A percentile compares a stretch with the other conserved stretches of the same genome.
Conservation (phyloP, 2,797 vertebrate genomes). For the Hyperoplus lanceolatus region DNA sequence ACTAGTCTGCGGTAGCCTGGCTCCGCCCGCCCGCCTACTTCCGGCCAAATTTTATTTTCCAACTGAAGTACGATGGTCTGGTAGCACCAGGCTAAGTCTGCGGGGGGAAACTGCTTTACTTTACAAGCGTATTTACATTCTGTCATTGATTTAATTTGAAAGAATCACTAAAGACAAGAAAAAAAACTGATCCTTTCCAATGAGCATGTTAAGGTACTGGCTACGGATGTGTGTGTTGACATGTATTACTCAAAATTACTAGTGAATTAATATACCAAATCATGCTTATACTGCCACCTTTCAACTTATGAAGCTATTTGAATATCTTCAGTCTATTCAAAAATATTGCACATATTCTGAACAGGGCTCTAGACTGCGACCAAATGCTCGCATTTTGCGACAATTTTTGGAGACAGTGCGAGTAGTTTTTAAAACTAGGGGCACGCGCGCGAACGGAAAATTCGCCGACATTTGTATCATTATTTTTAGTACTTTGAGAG, state of each 20-base stretch:
- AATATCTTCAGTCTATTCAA: background rate
- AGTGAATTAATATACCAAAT: background rate
- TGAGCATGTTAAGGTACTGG: background rate
- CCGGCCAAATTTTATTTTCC: no score
- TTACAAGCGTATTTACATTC: background rate
- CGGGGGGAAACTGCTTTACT: background rate
- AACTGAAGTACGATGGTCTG: no score
- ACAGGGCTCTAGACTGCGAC: no score
- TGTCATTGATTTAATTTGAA: background rate
- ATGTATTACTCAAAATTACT: background rate
- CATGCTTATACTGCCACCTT: background rate
- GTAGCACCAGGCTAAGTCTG: no score
- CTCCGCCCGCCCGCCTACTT: no score
- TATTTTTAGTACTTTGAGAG: no score
- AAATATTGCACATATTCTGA: background rate
- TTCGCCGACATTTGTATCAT: no score
- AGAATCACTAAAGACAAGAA: background rate
- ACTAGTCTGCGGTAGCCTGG: background rate
- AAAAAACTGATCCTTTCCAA: background rate
- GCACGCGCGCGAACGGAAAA: no score
- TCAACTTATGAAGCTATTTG: background rate
- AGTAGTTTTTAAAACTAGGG: no score
- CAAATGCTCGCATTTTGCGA: no score
- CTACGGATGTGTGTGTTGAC: background rate
- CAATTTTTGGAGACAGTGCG: no score